Base-by-base conservation (phyloP, 2,888 invertebrate species). In the Panopea generosa region DNA sequence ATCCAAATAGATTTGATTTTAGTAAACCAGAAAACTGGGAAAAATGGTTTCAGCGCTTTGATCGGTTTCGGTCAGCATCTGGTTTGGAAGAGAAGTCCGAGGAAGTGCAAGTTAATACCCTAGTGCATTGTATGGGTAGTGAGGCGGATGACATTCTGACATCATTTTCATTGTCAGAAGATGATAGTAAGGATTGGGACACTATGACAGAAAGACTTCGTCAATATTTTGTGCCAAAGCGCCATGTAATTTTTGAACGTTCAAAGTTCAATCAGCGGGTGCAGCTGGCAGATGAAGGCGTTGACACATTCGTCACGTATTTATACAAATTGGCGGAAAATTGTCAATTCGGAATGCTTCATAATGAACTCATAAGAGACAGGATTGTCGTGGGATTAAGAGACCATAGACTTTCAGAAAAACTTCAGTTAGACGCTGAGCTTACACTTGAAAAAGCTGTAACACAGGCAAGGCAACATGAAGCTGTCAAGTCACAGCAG, bases 331-430 rank as follows among this genome's bases (percentile, higher is more conserved):
- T 69, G 18, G 69, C 70, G 27, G 73, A 73, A 67, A n/a, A 76
- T 33, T 71, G 71, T 45, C 72, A 74, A 27, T 80, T 77, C 49
- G 53, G 65, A n/a, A 40, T n/a, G 18, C 27, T 78, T 11, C 29
- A 65, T 18, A 62, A 73, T 43, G 61, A 82, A 33, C 38, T 78
- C 26, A 83, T 78, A 20, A n/a, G 71, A 27, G 78, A 76, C 53
- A 63, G 73, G 26, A 72, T 78, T 29, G 77, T 83, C 2, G 73
- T 79, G 1, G 81, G 81, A 0, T 53, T n/a, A n/a, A n/a, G n/a
- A n/a, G n/a, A n/a, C n/a, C n/a, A n/a, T n/a, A n/a, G n/a, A n/a
- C n/a, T n/a, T n/a, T n/a, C n/a, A n/a, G n/a, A n/a, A n/a, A n/a
- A n/a, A n/a, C n/a, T n/a, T n/a, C n/a, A n/a, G n/a, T 24, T 73